A percentile compares a stretch with the other conserved stretches of the same genome.
Evolutionary conservation across 2,888 invertebrate species (phyloP).

Genomic region (Morinoia aosen): DNA sequence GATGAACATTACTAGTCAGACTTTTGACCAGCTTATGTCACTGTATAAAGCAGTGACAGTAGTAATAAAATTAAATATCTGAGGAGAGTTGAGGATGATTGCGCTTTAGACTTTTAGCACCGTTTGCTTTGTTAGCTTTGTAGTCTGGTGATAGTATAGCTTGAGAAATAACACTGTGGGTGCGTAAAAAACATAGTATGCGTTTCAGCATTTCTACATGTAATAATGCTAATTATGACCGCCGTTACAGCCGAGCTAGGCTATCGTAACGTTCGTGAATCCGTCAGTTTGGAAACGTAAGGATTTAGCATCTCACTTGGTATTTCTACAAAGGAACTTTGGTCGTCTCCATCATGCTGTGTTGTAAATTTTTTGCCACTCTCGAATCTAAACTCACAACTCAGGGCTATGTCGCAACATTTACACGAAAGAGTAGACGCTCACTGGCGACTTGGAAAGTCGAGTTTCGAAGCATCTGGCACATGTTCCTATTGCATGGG

Average conservation of each 20-base stretch:
- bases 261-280: neutral
- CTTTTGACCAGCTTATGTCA: neutral
- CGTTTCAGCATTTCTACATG: too few species aligned
- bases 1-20: neutral
- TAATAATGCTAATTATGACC: too few species aligned
- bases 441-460: neutral
- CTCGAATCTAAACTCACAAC: neutral
- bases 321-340: neutral
- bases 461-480: neutral
- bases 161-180: too few species aligned
- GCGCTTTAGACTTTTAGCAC: too few species aligned
- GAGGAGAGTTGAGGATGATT: too few species aligned
- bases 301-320: too few species aligned
- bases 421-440: neutral
- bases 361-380: neutral
- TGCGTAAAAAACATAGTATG: too few species aligned
- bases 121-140: too few species aligned
- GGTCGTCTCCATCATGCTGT: neutral
- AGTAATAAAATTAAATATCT: too few species aligned
- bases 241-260: too few species aligned
- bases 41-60: too few species aligned
- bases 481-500: constrained; percentile 1
- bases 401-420: neutral
- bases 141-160: too few species aligned
- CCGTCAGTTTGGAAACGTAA: neutral